Conservation (phyloP, 2,888 invertebrate genomes). For the Ophioninae sp. region DNA sequence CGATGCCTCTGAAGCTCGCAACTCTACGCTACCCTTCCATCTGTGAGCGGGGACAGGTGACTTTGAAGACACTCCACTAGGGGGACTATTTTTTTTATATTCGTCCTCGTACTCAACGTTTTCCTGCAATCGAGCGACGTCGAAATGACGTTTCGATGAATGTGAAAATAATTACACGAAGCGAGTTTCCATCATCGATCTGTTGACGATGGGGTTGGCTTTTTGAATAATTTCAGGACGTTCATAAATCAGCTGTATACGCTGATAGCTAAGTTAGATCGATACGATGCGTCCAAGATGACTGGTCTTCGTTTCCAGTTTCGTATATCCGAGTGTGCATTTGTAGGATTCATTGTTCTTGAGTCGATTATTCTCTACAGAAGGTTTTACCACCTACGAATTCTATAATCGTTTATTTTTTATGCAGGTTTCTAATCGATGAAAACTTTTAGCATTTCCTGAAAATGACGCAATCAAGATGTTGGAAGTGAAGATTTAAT, state of each 20-base stretch:
- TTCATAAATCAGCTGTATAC: background rate
- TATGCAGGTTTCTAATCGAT: too few species aligned
- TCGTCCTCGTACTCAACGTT: background rate
- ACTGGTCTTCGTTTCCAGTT: background rate
- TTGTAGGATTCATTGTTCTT: slow-evolving; percentile 59
- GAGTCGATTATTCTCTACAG: slow-evolving; percentile 60
- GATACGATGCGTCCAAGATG: background rate
- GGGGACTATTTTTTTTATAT: background rate
- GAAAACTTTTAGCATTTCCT: too few species aligned
- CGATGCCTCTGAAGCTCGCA: slow-evolving; percentile 66
- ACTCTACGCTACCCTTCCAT: slow-evolving; percentile 4
- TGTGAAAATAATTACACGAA: background rate
- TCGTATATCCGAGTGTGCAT: too few species aligned
- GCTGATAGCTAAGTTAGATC: background rate
- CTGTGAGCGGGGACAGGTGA: background rate
- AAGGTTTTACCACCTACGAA: too few species aligned
- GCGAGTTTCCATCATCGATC: background rate
- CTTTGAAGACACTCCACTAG: background rate
- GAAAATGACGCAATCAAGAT: too few species aligned
- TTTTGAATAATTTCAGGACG: background rate
- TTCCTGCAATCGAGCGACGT: background rate
- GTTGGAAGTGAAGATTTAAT: too few species aligned
- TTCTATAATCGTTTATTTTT: background rate
- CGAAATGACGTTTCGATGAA: background rate
- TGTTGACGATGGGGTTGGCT: background rate